Evolutionary conservation across 2,113 vertebrate species (phyloP).

Genomic region (Hippocampus mohnikei): DNA sequence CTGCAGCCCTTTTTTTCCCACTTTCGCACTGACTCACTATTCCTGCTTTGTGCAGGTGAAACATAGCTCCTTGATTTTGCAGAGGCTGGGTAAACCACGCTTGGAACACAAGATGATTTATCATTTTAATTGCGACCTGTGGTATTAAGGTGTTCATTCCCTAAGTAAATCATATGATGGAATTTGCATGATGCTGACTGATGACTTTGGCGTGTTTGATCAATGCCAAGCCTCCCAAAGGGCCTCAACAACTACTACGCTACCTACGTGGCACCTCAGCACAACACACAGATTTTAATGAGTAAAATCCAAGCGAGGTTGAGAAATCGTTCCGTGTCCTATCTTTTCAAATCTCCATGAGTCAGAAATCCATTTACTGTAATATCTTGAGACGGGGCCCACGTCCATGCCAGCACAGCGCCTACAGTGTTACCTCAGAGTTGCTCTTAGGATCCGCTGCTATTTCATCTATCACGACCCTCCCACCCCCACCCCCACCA

Average conservation of each 20-base stretch:
- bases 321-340: conserved; percentile 49
- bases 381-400: conserved; percentile 50
- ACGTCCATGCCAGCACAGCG: conserved; percentile 48
- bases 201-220: conserved; percentile 58
- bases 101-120: conserved; percentile 40
- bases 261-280: conserved; percentile 50
- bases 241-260: conserved; percentile 36
- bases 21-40: conserved; percentile 28
- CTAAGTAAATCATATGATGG: conserved; percentile 41
- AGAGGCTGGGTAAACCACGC: conserved; percentile 25
- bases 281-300: conserved; percentile 33
- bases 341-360: conserved; percentile 51
- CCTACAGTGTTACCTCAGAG: conserved; percentile 31
- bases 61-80: conserved; percentile 14
- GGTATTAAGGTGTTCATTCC: conserved; percentile 36
- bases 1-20: conserved; percentile 46
- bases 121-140: conserved; percentile 29
- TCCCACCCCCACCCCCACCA: conserved; percentile 11
- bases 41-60: conserved; percentile 48
- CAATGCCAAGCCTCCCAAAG: conserved; percentile 51
- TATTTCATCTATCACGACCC: conserved; percentile 28
- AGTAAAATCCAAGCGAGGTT: conserved; percentile 45
- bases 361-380: conserved; percentile 59
- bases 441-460: conserved; percentile 32
- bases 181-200: conserved; percentile 50